phyloP scores from a whole-genome alignment of 2,797 vertebrate genomes.

The Gymnocypris eckloni region DNA sequence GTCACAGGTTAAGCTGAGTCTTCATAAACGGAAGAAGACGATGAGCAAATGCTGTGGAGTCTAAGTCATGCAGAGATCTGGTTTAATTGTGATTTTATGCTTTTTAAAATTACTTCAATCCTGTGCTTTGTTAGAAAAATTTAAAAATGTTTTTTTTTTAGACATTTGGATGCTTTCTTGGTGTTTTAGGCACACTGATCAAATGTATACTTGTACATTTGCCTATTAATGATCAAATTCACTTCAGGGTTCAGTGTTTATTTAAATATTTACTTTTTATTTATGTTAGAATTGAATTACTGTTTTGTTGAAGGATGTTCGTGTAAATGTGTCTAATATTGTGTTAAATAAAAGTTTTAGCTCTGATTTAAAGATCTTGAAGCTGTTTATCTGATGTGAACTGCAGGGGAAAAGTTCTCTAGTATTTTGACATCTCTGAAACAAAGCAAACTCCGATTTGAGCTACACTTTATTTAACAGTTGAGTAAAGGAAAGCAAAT shows the following conservation, averaged over 20 bases:
- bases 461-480: conserved; percentile 57
- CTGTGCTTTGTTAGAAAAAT: not conserved
- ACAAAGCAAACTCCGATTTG: not conserved
- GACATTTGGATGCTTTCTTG: not conserved
- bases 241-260: conserved; percentile 50
- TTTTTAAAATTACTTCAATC: not conserved
- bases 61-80: conserved; percentile 36
- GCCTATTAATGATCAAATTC: conserved; percentile 32
- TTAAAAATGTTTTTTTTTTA: not conserved
- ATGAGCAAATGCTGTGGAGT: conserved; percentile 69
- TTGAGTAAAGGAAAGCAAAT: conserved; percentile 16
- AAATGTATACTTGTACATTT: conserved; percentile 29
- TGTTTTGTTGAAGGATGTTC: conserved; percentile 16
- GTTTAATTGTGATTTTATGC: conserved; percentile 1
- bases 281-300: not conserved
- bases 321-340: conserved; percentile 16
- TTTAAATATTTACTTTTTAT: conserved; percentile 17
- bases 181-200: conserved; percentile 29
- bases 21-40: conserved; percentile 62
- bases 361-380: not conserved
- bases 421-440: not conserved
- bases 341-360: conserved; percentile 48
- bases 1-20: conserved; percentile 63
- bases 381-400: not conserved
- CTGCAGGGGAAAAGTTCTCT: not conserved